phyloP scores from a whole-genome alignment of 2,113 vertebrate species.

The Oriolus oriolus region DNA sequence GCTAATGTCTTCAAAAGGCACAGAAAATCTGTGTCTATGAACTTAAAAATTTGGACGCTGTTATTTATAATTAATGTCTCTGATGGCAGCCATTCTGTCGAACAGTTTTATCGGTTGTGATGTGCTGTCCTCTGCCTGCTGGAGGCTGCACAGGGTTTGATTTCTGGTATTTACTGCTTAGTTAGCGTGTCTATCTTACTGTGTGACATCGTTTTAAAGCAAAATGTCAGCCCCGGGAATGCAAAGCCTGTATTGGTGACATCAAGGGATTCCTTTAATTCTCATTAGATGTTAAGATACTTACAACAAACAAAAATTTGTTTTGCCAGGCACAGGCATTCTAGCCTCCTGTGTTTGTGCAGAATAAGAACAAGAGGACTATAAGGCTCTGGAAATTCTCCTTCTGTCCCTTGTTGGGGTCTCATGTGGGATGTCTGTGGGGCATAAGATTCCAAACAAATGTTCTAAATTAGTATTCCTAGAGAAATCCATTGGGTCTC shows the following conservation, averaged over 20 bases:
- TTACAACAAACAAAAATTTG: neutral
- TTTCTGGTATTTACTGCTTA: neutral
- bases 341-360: neutral
- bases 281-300: neutral
- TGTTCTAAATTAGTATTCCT: neutral
- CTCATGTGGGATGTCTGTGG: neutral
- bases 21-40: neutral
- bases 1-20: neutral
- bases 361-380: neutral
- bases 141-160: neutral
- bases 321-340: neutral
- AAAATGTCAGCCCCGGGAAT: neutral
- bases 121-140: neutral
- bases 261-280: neutral
- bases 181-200: neutral
- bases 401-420: neutral
- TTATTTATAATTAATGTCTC: neutral
- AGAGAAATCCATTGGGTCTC: neutral
- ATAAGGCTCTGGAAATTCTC: neutral
- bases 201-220: neutral
- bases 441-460: neutral
- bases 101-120: neutral
- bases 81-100: neutral
- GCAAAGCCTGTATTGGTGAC: neutral
- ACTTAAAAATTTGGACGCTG: neutral